Evolutionary conservation across 23 tunicate species (phyloP).

Genomic region (Styela plicata): DNA sequence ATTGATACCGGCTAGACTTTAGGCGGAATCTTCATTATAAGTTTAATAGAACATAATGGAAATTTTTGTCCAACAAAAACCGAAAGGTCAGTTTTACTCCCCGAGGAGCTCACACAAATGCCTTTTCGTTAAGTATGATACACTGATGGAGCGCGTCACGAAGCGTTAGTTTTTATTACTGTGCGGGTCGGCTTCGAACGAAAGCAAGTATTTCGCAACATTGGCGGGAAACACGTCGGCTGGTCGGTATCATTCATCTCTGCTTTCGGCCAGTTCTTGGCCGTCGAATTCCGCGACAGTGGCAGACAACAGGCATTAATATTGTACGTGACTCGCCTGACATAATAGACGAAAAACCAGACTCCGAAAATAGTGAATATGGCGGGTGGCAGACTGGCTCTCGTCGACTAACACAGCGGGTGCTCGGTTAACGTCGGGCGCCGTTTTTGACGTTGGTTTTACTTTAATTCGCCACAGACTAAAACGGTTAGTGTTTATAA

Average conservation of each 20-base stretch:
- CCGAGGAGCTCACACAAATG: no score
- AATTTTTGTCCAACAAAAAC: no score
- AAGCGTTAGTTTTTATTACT: no score
- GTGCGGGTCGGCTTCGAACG: background rate
- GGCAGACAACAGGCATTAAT: background rate
- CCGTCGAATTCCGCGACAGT: background rate
- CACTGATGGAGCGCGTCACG: no score
- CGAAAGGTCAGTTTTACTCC: no score
- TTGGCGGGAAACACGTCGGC: background rate
- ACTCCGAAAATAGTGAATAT: background rate
- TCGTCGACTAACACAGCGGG: background rate
- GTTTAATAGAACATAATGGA: no score
- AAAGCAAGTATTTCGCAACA: background rate
- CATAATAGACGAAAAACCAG: background rate
- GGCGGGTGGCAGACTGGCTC: no score
- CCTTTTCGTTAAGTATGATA: no score
- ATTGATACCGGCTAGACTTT: no score
- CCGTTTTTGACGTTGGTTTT: background rate
- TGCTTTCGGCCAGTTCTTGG: background rate
- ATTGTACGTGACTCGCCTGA: background rate
- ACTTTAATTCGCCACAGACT: background rate
- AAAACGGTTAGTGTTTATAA: background rate
- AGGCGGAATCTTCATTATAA: no score
- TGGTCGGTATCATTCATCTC: background rate
- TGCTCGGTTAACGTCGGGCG: background rate